These are phyloP conservation scores for Stegophylla sp. DNA, from an alignment of 2,888 invertebrate species.

Conservation along the genomic window DNA sequence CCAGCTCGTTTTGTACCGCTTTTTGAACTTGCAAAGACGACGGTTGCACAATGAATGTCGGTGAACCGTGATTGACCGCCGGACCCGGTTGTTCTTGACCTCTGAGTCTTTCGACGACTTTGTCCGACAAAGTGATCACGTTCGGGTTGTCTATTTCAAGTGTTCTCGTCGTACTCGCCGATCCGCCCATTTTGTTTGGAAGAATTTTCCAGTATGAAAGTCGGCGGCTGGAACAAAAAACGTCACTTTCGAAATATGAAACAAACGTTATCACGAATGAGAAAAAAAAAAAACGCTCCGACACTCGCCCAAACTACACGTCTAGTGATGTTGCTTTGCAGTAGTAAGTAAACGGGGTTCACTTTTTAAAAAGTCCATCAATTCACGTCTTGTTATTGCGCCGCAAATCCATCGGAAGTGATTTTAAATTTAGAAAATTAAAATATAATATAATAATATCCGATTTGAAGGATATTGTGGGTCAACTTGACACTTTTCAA, in stretches of 20 bases:
- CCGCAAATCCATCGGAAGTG: background rate
- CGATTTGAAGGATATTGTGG: conserved; percentile 38
- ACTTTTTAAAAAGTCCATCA: background rate
- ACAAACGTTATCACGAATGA: background rate
- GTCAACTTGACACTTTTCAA: conserved; percentile 29
- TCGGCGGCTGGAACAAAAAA: background rate
- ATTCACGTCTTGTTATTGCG: background rate
- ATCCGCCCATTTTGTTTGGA: conserved; percentile 29
- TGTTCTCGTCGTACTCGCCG: conserved; percentile 33
- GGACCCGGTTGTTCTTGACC: conserved; percentile 36
- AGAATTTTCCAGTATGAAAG: background rate
- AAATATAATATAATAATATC: too few relatives aligned
- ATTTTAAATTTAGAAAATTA: conserved; percentile 41
- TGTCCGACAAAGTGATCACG: conserved; percentile 48
- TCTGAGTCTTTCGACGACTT: conserved; percentile 51
- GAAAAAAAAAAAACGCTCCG: background rate
- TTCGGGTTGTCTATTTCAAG: conserved; percentile 50
- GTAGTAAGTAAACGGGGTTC: background rate
- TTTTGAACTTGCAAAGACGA: conserved; percentile 48
- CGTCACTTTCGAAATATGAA: background rate
- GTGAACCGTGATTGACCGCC: conserved; percentile 5
- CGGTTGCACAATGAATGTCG: conserved; percentile 29
- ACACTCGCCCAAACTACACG: conserved; percentile 14
- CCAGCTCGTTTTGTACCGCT: conserved; percentile 42
- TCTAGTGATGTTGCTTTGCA: background rate